Conservation (phyloP, 1,140 invertebrate species). For the Subanguina moxae region DNA sequence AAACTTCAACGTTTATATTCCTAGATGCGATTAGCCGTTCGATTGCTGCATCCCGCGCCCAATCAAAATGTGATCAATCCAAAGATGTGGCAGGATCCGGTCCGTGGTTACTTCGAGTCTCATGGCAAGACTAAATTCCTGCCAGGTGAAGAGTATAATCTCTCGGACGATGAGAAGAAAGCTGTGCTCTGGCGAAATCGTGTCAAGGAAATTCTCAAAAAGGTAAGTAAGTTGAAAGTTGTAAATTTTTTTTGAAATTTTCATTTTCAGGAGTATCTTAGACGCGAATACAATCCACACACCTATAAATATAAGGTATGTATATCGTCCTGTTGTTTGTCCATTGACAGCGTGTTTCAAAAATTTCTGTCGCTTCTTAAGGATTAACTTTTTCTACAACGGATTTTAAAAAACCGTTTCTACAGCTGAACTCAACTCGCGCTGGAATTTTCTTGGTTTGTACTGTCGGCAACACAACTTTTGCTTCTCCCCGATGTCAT, state of each 20-base stretch:
- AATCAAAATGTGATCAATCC: slow-evolving; percentile 56
- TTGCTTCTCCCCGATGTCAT: too few species aligned
- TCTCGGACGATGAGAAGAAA: slow-evolving; percentile 58
- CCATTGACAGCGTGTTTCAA: too few species aligned
- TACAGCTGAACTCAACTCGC: too few species aligned
- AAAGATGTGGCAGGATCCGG: slow-evolving; percentile 57
- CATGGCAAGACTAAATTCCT: slow-evolving; percentile 58
- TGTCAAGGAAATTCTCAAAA: slow-evolving; percentile 59
- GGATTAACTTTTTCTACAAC: too few species aligned
- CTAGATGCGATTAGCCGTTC: slow-evolving; percentile 49
- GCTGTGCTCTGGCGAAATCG: slow-evolving; percentile 58
- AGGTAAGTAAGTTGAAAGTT: slow-evolving; percentile 6
- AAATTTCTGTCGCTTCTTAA: too few species aligned
- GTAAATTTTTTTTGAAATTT: too few species aligned
- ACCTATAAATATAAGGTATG: slow-evolving; percentile 58
- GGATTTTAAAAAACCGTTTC: too few species aligned
- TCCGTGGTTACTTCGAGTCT: slow-evolving; percentile 56
- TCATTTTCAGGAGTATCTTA: slow-evolving; percentile 43
- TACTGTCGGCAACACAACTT: too few species aligned
- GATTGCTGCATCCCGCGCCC: slow-evolving; percentile 53
- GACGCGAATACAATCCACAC: slow-evolving; percentile 55
- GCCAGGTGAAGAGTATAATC: slow-evolving; percentile 56
- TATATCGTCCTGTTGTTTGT: too few species aligned
- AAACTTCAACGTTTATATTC: neutral
- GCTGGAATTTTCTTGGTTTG: too few species aligned